Evolutionary conservation across 2,888 invertebrate genomes (phyloP).

Genomic region (Shargacucullia verbasci): DNA sequence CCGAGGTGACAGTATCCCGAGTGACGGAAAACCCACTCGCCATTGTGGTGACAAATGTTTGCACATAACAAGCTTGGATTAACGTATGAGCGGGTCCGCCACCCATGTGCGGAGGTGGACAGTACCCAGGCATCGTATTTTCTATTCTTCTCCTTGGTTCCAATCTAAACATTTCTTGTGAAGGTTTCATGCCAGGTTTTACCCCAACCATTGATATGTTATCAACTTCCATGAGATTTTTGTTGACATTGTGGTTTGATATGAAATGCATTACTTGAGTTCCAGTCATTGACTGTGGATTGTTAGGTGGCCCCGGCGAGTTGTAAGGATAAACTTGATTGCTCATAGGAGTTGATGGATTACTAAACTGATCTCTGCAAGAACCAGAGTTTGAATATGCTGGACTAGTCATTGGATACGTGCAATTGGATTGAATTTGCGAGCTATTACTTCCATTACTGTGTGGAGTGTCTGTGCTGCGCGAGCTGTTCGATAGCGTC

Average conservation of each 20-base stretch:
- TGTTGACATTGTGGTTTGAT: constrained; percentile 86
- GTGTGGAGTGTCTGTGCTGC: constrained; percentile 84
- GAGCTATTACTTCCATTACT: constrained; percentile 76
- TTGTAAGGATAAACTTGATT: constrained; percentile 76
- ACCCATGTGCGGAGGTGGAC: constrained; percentile 84
- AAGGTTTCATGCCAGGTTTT: constrained; percentile 72
- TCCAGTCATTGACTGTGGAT: constrained; percentile 72
- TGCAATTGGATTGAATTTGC: constrained; percentile 75
- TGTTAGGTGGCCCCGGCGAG: constrained; percentile 78
- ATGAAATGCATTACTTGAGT: constrained; percentile 87
- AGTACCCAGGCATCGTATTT: constrained; percentile 84
- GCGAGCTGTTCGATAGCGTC: constrained; percentile 88
- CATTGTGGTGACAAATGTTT: constrained; percentile 84
- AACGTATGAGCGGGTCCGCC: constrained; percentile 83
- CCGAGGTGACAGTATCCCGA: constrained; percentile 94
- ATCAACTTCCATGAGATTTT: constrained; percentile 86
- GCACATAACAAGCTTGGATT: constrained; percentile 82
- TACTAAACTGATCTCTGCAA: constrained; percentile 77
- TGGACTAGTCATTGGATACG: constrained; percentile 84
- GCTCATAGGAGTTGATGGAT: constrained; percentile 78
- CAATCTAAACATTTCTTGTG: constrained; percentile 71
- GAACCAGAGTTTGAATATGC: constrained; percentile 85
- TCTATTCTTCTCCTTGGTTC: constrained; percentile 75
- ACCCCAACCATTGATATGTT: constrained; percentile 87
- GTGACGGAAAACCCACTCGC: constrained; percentile 94